Evolutionary conservation across 2,888 invertebrate species (phyloP).

Genomic region (Ypsolopha sequella): DNA sequence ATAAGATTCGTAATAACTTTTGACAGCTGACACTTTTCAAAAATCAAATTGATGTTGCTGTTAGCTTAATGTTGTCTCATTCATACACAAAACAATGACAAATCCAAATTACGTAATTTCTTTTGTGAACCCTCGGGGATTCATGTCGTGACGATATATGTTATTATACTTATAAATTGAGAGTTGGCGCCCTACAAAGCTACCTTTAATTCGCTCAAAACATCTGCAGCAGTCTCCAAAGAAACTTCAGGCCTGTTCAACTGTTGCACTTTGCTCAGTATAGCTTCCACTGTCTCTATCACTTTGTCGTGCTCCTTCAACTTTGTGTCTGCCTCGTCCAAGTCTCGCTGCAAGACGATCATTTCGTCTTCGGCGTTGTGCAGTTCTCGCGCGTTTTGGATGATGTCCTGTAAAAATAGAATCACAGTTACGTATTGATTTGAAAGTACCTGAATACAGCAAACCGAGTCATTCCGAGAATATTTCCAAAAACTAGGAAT

Average conservation of each 20-base stretch:
- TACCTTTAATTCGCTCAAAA: neutral
- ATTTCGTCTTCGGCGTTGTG: constrained; percentile 84
- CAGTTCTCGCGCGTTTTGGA: constrained; percentile 84
- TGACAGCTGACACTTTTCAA: too few species aligned
- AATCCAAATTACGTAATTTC: too few species aligned
- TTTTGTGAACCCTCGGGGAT: too few species aligned
- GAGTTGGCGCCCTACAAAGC: too few species aligned
- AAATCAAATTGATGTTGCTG: too few species aligned
- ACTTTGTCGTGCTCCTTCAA: constrained; percentile 80
- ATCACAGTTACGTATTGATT: neutral
- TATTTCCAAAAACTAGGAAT: too few species aligned
- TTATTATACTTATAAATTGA: too few species aligned
- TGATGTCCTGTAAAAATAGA: constrained; percentile 76
- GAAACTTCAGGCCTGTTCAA: constrained; percentile 52
- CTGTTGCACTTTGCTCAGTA: constrained; percentile 76
- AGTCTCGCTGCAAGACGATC: constrained; percentile 83
- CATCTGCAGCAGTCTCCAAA: constrained; percentile 35
- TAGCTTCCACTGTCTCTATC: constrained; percentile 74
- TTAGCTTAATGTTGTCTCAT: too few species aligned
- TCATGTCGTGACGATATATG: too few species aligned
- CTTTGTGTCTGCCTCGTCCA: constrained; percentile 75
- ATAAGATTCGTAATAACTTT: too few species aligned
- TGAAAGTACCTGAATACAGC: neutral
- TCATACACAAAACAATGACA: too few species aligned
- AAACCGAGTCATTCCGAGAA: too few species aligned